phyloP scores from a whole-genome alignment of 2,113 vertebrate genomes.

The Coracopsis vasa region DNA sequence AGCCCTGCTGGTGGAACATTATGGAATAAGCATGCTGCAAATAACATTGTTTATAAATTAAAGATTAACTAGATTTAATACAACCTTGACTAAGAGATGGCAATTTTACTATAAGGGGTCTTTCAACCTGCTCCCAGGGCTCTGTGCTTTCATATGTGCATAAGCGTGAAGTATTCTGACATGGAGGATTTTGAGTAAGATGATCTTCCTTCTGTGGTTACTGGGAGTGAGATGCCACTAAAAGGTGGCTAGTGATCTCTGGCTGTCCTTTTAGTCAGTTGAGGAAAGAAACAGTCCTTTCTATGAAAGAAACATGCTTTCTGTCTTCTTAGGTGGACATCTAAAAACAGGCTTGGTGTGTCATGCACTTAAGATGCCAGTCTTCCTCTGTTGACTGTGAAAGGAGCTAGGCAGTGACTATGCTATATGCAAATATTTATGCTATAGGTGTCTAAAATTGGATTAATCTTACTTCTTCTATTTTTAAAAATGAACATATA shows the following conservation, averaged over 20 bases:
- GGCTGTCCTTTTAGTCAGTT: background rate
- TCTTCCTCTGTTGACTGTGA: background rate
- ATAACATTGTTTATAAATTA: background rate
- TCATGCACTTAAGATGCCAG: background rate
- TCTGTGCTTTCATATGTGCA: background rate
- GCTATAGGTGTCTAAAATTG: background rate
- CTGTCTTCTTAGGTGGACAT: background rate
- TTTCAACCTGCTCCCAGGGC: background rate
- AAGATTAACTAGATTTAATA: background rate
- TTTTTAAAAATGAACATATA: background rate
- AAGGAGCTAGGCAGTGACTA: background rate
- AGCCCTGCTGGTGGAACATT: background rate
- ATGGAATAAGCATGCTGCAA: background rate
- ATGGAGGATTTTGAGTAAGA: background rate
- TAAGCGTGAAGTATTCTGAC: accelerated
- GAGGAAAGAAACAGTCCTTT: background rate
- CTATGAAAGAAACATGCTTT: background rate
- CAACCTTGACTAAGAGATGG: background rate
- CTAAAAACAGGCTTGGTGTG: background rate
- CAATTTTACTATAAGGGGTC: background rate
- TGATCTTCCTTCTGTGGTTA: background rate
- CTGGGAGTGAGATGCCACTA: background rate
- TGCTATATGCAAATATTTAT: background rate
- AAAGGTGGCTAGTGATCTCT: background rate
- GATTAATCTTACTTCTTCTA: background rate